These are phyloP conservation scores for Labia minor DNA, from an alignment of 2,888 invertebrate genomes.

Conservation along the genomic window DNA sequence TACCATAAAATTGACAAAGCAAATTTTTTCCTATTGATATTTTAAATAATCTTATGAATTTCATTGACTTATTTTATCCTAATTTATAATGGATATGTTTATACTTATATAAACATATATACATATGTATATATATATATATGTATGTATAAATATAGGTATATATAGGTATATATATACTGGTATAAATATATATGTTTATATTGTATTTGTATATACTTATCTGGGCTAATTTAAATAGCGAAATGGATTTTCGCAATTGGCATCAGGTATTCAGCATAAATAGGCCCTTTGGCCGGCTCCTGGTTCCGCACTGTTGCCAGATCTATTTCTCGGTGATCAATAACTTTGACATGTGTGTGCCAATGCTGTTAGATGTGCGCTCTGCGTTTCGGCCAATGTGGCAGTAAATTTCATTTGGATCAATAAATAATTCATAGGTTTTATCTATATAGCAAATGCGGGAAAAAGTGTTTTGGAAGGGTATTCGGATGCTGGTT, in stretches of 20 bases:
- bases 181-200: background rate
- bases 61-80: too few relatives aligned
- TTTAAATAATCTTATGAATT: background rate
- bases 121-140: too few relatives aligned
- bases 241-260: background rate
- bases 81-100: too few relatives aligned
- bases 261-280: slow-evolving; percentile 8
- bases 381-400: slow-evolving; percentile 13
- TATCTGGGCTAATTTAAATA: slow-evolving; percentile 7
- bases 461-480: slow-evolving; percentile 5
- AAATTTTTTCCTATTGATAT: background rate
- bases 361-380: slow-evolving; percentile 13
- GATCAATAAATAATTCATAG: slow-evolving; percentile 13
- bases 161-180: too few relatives aligned
- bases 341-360: slow-evolving; percentile 13
- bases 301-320: slow-evolving; percentile 13
- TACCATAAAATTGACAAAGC: too few relatives aligned
- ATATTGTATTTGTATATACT: background rate
- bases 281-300: slow-evolving; percentile 13
- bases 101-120: too few relatives aligned
- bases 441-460: slow-evolving; percentile 13
- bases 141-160: too few relatives aligned
- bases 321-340: slow-evolving; percentile 8
- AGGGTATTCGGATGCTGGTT: background rate
- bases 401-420: slow-evolving; percentile 13